phyloP scores from a whole-genome alignment of 1,140 invertebrate genomes.

The Magallana angulata region DNA sequence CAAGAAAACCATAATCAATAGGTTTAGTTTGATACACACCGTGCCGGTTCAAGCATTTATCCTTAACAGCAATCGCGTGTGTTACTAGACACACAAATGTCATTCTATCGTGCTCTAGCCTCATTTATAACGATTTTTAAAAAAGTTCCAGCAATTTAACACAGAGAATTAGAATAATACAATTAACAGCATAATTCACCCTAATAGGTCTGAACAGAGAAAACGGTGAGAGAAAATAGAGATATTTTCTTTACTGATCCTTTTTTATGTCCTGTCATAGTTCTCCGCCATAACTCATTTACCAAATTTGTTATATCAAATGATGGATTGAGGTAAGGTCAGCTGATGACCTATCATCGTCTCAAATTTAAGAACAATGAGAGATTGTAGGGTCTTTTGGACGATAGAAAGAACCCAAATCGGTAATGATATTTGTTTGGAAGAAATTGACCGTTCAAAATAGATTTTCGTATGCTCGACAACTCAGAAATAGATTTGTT shows the following conservation, averaged over 20 bases:
- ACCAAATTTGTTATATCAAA: conserved; percentile 2
- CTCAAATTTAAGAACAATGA: neutral
- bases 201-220: neutral
- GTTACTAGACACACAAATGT: neutral
- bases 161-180: conserved; percentile 21
- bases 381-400: neutral
- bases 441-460: conserved; percentile 32
- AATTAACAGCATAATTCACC: conserved; percentile 34
- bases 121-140: conserved; percentile 10
- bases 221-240: neutral
- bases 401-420: neutral
- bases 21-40: no score
- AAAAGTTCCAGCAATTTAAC: conserved; percentile 38
- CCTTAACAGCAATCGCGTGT: neutral
- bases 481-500: neutral
- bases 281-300: conserved; percentile 5
- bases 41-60: neutral
- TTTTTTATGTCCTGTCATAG: conserved; percentile 10
- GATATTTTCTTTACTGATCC: conserved; percentile 18
- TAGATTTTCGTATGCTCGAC: neutral
- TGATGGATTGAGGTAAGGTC: neutral
- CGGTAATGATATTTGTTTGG: neutral
- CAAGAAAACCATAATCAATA: no score
- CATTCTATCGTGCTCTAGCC: neutral
- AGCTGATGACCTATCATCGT: neutral